Evolutionary conservation across 2,888 invertebrate genomes (phyloP), one percentile per base, ranked within the genome.

Genomic region (Molorchus minor): DNA sequence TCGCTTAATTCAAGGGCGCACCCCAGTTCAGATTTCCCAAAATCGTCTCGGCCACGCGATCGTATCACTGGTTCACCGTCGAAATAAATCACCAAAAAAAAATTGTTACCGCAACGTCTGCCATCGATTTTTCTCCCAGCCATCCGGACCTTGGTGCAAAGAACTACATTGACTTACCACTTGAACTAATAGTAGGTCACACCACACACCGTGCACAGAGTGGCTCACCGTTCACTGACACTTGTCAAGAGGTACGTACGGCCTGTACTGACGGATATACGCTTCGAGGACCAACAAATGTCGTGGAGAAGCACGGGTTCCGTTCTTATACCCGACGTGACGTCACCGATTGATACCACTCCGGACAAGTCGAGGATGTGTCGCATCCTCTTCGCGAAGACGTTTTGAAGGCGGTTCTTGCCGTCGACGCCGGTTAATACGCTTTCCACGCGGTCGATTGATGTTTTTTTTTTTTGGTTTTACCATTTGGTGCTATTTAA

Each of bases 251-350:
- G 76, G 76, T 77, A 75, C 73, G 76, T 77, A 75, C 73, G 77
- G 77, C 77, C 77, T 77, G 72, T 72, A 75, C 73, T 77, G 77
- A 78, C 79, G 77, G 78, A 64, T 61, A 62, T 66, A 58, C 71
- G 69, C 68, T 60, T 58, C 63, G 59, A 72, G 68, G 72, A 76
- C 76, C 74, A 76, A 77, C 75, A 77, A 74, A 75, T 64, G 65
- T 64, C 64, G 74, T 74, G 71, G 69, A 67, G 67, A 74, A 70
- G 70, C 72, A 69, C 65, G 64, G 70, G 69, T 71, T 71, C 74
- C 67, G 70, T 74, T 77, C 77, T 78, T 78, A 78, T 78, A 78
- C 76, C 73, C 65, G 68, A 59, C 44, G 66, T 75, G 77, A 77
- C 78, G 77, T 78, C 77, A 75, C 40, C 35, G 36, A 33, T 43